Evolutionary conservation across 2,113 vertebrate species (phyloP), one percentile per base, ranked within the genome.

Genomic region (Nycticryphes semicollaris): DNA sequence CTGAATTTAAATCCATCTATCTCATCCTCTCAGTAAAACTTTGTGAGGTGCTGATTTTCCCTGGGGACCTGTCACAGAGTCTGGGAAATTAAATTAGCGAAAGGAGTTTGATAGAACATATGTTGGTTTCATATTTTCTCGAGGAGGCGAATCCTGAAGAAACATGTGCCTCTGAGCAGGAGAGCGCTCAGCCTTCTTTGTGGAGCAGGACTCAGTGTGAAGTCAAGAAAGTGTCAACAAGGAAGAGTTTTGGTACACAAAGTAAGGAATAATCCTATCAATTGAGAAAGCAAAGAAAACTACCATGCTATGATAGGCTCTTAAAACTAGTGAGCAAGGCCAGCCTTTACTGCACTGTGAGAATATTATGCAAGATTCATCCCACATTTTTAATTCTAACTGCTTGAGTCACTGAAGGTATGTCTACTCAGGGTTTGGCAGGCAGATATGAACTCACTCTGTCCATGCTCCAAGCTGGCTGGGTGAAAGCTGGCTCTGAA

Each of bases 341-440:
- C 28, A 86, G 50, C 30, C 43, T 87, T 84, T 72, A 51, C 60
- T 81, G 68, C 25, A 78, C 77, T 91, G 37, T 70, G 68, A 84
- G 73, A 86, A 63, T 56, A 91, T 95, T 95, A 47, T 60, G 56
- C 73, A 89, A 93, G 51, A 91, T 60, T 63, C 19, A 48, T 78
- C 47, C 50, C 51, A 39, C 39, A 45, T 91, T 95, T 95, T 66
- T 76, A 1, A 84, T 93, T 8, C 57, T 82, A 68, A 39, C 39
- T 95, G 70, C 62, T 89, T 94, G 84, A 95, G 41, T 97, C 83
- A 89, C 50, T 86, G 83, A 91, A 96, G 94, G 93, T 96, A 89
- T 79, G 84, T 94, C 94, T 94, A 5, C 45, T 94, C 48, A 83
- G 84, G 39, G 37, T 89, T 96, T 96, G 91, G 89, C 94, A 93